Evolutionary conservation across 2,113 vertebrate species (phyloP), one percentile per base, ranked within the genome.

Genomic region (Sprattus sprattus): DNA sequence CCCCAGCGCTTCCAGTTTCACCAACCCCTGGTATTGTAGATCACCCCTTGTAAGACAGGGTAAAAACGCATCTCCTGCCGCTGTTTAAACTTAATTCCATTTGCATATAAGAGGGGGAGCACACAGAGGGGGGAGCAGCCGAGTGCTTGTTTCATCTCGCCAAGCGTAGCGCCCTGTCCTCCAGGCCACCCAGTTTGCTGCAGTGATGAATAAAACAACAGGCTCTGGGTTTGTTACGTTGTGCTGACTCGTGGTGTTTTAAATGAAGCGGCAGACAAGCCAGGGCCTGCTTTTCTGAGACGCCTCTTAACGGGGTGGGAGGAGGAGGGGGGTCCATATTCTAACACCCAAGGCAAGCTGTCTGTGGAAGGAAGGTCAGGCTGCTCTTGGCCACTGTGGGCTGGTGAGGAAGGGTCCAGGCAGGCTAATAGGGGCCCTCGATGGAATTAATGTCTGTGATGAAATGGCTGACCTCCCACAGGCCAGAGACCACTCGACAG

Each of bases 151-250:
- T 81, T 83, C 84, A 84, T 85, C 52, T 85, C 81, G 28, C 39
- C 39, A 50, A 71, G 25, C 82, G 67, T 67, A 47, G 22, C 47
- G 28, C 64, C 82, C 45, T 52, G 88, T 92, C 87, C 90, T 91
- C 87, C 87, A 89, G 91, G 91, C 92, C 91, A 94, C 92, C 92
- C 89, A 91, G 90, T 91, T 88, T 87, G 90, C 93, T 90, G 93
- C 92, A 92, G 90, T 92, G 87, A 93, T 95, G 93, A 95, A 95
- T 95, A 93, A 95, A 95, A 94, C 94, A 95, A 90, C 89, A 95
- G 92, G 88, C 85, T 22, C 18, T 9, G 83, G 45, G 86, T 89
- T 39, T 87, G 84, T 87, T 82, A 52, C 84, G 22, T 93, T 94
- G 86, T 94, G 94, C 94, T 94, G 94, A 95, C 88, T 25, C 88